Evolutionary conservation across 2,113 vertebrate species (phyloP).

Genomic region (Nipponia nippon): DNA sequence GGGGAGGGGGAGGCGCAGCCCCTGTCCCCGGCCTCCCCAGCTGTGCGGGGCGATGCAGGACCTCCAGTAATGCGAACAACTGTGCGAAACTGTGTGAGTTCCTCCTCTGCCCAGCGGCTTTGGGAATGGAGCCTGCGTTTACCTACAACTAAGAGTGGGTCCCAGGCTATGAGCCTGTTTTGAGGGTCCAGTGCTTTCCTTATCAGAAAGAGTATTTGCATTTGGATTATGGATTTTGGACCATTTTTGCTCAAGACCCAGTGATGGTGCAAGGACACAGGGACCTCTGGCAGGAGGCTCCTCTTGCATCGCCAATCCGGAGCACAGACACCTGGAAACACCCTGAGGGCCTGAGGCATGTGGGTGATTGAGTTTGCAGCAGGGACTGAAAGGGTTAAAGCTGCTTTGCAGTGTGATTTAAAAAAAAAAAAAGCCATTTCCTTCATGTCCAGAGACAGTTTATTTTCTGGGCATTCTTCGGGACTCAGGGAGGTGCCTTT

Average conservation of each 20-base stretch:
- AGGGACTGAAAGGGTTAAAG: constrained; percentile 28
- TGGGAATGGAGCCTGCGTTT: fast-evolving
- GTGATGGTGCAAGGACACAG: fast-evolving
- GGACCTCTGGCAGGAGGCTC: neutral
- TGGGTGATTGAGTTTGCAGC: neutral
- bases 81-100: neutral
- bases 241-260: neutral
- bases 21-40: neutral
- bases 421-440: constrained; percentile 37
- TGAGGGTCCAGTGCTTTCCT: fast-evolving
- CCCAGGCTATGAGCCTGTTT: neutral
- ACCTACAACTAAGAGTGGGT: neutral
- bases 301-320: fast-evolving
- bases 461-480: constrained; percentile 66
- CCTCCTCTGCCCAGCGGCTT: neutral
- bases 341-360: too few species aligned
- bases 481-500: constrained; percentile 66
- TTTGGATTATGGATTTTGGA: neutral
- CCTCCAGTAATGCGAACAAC: neutral
- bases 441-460: constrained; percentile 69
- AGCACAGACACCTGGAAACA: neutral
- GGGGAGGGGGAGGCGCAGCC: neutral
- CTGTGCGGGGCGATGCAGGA: neutral
- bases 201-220: neutral
- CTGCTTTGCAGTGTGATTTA: neutral